Base-by-base conservation (phyloP, 2,888 invertebrate species). In the Heliconius cydno region DNA sequence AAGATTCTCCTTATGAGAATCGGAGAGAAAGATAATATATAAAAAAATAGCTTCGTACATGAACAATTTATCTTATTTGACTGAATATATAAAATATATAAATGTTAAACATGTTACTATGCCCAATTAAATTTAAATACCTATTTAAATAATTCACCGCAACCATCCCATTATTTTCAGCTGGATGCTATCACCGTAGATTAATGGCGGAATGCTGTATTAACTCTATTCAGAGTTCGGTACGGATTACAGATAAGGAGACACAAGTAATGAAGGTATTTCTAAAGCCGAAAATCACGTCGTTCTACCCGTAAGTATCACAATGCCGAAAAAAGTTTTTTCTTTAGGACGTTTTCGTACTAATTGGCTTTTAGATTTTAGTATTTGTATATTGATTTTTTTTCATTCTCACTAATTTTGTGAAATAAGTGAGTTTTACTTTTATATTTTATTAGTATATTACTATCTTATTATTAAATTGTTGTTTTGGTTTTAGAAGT, bases 161-260 rank as follows among this genome's bases (percentile, higher is more conserved):
- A 65, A n/a, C 63, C 66, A n/a, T 46, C 65, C 52, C 80, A 73
- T 80, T 78, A 80, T 77, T 71, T 77, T 65, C 74, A 52, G 74
- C 71, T 77, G 74, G 79, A 79, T 81, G 71, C 71, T 80, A 80
- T 80, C 79, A 76, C 25, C 28, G 60, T 75, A 70, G 72, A 82
- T 80, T 79, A 82, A 82, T 77, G 80, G 77, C 28, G 57, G 79
- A 77, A 77, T 72, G 77, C 71, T 80, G 77, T 82, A 82, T 82
- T 77, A 80, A 79, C 75, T 77, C 76, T 77, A 80, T 80, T 80
- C 77, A 82, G 75, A 71, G 52, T 68, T 66, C 13, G 30, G 67
- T 65, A 34, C 22, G 79, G 80, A 79, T 80, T 77, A 79, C 67
- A 76, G 80, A 80, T 80, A 82, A 79, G 79, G 77, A 75, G 68